Conservation (phyloP, 2,888 invertebrate genomes). For the Craniophora ligustri region DNA sequence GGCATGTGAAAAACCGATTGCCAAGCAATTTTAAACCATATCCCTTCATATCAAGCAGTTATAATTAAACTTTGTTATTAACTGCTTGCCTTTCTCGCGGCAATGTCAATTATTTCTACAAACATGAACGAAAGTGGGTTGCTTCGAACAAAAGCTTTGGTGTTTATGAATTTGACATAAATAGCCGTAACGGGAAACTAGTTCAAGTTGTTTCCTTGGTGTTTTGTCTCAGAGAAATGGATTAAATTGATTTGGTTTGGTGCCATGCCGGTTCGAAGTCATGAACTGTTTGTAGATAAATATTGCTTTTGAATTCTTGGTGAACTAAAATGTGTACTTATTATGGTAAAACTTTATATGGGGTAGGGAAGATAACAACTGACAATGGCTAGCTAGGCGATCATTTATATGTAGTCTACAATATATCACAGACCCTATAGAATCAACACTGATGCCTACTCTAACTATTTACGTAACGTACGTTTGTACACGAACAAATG, state of each 20-base stretch:
- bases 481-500: too few relatives aligned
- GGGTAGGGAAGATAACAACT: too few relatives aligned
- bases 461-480: too few relatives aligned
- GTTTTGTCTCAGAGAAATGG: constrained; percentile 27
- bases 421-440: too few relatives aligned
- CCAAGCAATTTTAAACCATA: constrained; percentile 55
- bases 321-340: too few relatives aligned
- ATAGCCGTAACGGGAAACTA: constrained; percentile 46
- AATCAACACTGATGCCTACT: too few relatives aligned
- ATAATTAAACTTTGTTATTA: constrained; percentile 52
- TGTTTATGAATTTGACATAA: constrained; percentile 54
- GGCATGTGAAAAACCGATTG: constrained; percentile 36
- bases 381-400: too few relatives aligned
- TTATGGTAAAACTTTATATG: too few relatives aligned
- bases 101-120: constrained; percentile 75
- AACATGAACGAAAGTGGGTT: constrained; percentile 72
- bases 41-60: constrained; percentile 30
- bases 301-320: neutral
- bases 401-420: too few relatives aligned
- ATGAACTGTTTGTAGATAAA: constrained; percentile 1
- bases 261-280: neutral
- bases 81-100: constrained; percentile 72
- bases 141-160: constrained; percentile 61
- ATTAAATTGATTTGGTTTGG: constrained; percentile 23
- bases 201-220: constrained; percentile 39